These are phyloP conservation scores for Callionymus lyra DNA, from an alignment of 2,113 vertebrate species.

Conservation along the genomic window DNA sequence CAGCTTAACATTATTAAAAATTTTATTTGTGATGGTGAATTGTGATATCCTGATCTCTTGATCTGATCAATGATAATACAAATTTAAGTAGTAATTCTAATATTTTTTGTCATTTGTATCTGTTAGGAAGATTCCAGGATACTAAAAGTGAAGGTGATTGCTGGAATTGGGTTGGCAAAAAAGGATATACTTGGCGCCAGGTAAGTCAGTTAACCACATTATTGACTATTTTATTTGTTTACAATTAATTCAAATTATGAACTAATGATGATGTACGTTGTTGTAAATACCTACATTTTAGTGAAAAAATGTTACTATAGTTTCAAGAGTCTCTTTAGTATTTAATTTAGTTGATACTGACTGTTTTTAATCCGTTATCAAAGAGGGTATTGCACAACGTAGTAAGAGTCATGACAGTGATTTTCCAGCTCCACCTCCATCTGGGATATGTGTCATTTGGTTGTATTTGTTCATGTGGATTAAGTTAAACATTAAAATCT, in stretches of 20 bases:
- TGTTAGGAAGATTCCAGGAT: constrained; percentile 76
- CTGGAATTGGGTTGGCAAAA: constrained; percentile 88
- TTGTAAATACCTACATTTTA: not conserved
- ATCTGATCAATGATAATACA: too few relatives aligned
- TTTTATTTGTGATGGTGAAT: too few relatives aligned
- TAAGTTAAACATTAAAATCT: not conserved
- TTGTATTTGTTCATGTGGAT: not conserved
- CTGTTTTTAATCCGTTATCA: too few relatives aligned
- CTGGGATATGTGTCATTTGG: too few relatives aligned
- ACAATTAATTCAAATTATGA: too few relatives aligned
- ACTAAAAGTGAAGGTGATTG: constrained; percentile 83
- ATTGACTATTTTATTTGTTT: constrained; percentile 1
- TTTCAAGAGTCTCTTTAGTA: not conserved
- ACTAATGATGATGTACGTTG: too few relatives aligned
- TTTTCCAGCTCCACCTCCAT: too few relatives aligned
- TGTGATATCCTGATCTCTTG: too few relatives aligned
- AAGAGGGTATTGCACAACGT: too few relatives aligned
- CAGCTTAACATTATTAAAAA: too few relatives aligned
- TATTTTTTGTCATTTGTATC: not conserved
- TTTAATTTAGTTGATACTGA: constrained; percentile 2
- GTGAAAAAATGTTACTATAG: not conserved
- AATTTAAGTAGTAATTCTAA: not conserved
- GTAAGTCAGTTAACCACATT: constrained; percentile 57
- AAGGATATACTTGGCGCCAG: constrained; percentile 95
- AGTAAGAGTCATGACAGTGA: too few relatives aligned